Conservation (phyloP, 2,113 vertebrate genomes). For the Grallaria varia region DNA sequence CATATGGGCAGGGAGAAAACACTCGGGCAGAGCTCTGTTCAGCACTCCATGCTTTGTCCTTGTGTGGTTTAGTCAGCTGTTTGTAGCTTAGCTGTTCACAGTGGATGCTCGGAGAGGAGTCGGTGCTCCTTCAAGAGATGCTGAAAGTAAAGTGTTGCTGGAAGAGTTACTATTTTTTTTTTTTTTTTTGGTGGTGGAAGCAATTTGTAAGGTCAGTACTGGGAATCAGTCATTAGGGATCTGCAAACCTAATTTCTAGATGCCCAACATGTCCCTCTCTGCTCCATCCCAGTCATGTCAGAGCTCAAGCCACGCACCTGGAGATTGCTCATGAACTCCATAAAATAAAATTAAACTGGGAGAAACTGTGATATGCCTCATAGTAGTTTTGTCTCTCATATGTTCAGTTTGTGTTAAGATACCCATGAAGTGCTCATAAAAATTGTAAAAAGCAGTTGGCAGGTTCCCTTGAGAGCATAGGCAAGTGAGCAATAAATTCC, state of each 20-base stretch:
- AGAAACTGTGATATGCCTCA: not conserved
- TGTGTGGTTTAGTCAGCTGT: not conserved
- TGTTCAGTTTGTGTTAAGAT: not conserved
- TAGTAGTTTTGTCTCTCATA: not conserved
- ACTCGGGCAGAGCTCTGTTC: not conserved
- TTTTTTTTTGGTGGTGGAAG: not conserved
- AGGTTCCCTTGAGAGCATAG: not conserved
- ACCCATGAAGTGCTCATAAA: not conserved
- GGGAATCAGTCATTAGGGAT: accelerated
- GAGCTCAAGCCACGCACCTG: not conserved
- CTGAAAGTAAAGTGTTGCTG: not conserved
- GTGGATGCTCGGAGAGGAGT: not conserved
- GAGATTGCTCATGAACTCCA: not conserved
- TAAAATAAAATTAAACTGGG: not conserved
- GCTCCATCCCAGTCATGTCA: not conserved
- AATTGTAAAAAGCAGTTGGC: not conserved
- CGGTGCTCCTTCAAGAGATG: not conserved
- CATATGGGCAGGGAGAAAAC: not conserved
- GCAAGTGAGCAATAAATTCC: accelerated
- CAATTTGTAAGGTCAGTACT: not conserved
- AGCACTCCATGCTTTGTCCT: not conserved
- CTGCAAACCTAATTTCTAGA: not conserved
- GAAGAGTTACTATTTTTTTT: not conserved
- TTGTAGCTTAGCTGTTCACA: not conserved
- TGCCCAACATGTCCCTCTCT: not conserved